A percentile compares a stretch with the other conserved stretches of the same genome.
phyloP scores from a whole-genome alignment of 2,888 invertebrate genomes.

The Xestia sexstrigata region DNA sequence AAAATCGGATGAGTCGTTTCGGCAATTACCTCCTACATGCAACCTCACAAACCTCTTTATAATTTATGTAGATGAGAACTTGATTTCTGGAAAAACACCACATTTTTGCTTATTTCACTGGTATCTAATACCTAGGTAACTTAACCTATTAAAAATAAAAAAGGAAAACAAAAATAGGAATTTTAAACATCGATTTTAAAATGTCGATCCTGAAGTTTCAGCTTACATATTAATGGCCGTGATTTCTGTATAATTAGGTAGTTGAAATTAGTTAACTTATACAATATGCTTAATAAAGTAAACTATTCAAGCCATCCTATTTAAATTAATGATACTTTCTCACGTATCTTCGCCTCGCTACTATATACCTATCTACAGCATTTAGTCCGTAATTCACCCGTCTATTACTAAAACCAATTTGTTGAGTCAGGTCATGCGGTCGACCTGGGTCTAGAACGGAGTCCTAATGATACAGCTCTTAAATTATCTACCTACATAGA shows the following conservation, averaged over 20 bases:
- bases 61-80: no score
- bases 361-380: no score
- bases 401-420: conserved; percentile 23
- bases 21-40: neutral
- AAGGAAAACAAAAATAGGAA: neutral
- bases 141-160: no score
- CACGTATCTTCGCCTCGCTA: neutral
- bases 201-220: neutral
- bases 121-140: no score
- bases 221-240: no score
- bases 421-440: conserved; percentile 1
- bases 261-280: neutral
- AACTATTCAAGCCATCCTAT: neutral
- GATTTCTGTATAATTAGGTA: neutral
- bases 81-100: no score
- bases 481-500: conserved; percentile 21
- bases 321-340: neutral
- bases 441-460: conserved; percentile 17
- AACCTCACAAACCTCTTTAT: no score
- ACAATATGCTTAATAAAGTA: neutral
- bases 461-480: conserved; percentile 35
- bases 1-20: neutral
- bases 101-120: no score
- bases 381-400: conserved; percentile 3
- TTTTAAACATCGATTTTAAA: neutral